Evolutionary conservation across 2,888 invertebrate species (phyloP).

Genomic region (Parapristionchus giblindavisi): DNA sequence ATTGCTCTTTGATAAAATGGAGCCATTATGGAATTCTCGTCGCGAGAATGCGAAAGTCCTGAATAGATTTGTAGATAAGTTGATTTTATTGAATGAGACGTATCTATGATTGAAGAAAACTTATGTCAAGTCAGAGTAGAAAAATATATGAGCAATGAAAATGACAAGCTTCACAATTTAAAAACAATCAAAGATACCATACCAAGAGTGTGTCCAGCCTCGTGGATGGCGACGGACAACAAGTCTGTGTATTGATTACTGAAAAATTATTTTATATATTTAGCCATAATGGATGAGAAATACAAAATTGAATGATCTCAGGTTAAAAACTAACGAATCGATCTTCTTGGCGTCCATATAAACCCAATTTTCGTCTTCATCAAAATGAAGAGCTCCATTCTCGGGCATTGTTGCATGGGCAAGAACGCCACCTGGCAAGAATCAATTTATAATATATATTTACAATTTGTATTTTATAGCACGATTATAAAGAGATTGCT

Average conservation of each 20-base stretch:
- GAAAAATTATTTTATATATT: slow-evolving; percentile 8
- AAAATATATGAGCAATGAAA: too few species aligned
- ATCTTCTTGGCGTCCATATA: slow-evolving; percentile 64
- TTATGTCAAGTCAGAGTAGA: slow-evolving; percentile 48
- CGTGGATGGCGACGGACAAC: slow-evolving; percentile 67
- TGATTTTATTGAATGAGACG: neutral
- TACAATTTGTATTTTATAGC: too few species aligned
- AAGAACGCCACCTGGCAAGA: slow-evolving; percentile 62
- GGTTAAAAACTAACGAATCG: slow-evolving; percentile 40
- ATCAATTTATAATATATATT: neutral
- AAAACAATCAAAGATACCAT: neutral
- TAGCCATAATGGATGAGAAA: neutral
- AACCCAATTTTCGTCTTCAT: slow-evolving; percentile 68
- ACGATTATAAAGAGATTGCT: too few species aligned
- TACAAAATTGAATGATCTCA: neutral
- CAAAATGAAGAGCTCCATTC: slow-evolving; percentile 67
- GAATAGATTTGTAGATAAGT: neutral
- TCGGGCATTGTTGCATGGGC: slow-evolving; percentile 69
- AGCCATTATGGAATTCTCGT: slow-evolving; percentile 67
- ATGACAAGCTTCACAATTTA: neutral
- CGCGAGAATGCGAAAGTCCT: slow-evolving; percentile 58
- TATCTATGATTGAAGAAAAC: neutral
- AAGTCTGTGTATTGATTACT: slow-evolving; percentile 60
- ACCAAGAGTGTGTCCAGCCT: slow-evolving; percentile 62
- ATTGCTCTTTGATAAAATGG: slow-evolving; percentile 61